phyloP scores from a whole-genome alignment of 2,113 vertebrate genomes.

The Mus spicilegus region DNA sequence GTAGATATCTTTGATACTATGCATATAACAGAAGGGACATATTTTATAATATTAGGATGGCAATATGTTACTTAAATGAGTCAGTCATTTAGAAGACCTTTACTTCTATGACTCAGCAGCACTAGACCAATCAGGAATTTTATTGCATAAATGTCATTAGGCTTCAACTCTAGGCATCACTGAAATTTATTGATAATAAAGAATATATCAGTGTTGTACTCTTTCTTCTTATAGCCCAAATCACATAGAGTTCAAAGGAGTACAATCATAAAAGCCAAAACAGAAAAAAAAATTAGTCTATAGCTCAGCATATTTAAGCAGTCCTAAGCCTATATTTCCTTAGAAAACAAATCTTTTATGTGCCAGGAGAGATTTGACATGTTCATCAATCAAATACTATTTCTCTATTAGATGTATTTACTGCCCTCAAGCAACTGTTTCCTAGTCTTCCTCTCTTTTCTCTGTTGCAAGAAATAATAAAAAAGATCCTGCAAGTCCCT shows the following conservation, averaged over 20 bases:
- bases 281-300: constrained; percentile 20
- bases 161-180: background rate
- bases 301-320: background rate
- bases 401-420: background rate
- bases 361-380: background rate
- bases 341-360: background rate
- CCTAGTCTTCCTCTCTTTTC: background rate
- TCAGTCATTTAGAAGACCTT: background rate
- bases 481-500: too few relatives aligned
- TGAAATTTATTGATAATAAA: background rate
- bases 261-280: constrained; percentile 36
- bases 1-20: background rate
- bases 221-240: background rate
- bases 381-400: background rate
- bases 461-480: too few relatives aligned
- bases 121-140: background rate
- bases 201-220: background rate
- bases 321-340: background rate
- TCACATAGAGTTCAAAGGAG: background rate
- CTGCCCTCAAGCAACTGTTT: background rate
- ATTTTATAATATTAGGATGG: background rate
- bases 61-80: background rate
- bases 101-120: background rate
- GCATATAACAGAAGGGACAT: background rate
- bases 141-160: background rate